Conservation (phyloP, 2,797 vertebrate species). For the Acanthornis magna region DNA sequence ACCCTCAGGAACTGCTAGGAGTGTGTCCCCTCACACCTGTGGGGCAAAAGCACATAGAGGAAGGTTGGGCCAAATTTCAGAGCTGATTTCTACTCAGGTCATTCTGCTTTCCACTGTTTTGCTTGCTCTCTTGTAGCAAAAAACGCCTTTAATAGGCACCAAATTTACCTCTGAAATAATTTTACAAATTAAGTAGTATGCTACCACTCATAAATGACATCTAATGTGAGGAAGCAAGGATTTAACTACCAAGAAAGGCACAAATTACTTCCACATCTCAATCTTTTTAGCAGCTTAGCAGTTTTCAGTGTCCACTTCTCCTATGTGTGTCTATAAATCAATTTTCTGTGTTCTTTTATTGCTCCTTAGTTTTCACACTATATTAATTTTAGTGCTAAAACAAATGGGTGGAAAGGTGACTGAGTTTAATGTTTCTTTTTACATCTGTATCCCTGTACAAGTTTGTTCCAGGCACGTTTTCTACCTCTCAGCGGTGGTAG, state of each 20-base stretch:
- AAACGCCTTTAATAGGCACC: neutral
- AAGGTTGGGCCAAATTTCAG: neutral
- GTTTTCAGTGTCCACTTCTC: neutral
- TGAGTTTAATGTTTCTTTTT: neutral
- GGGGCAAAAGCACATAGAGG: fast-evolving
- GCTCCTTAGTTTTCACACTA: neutral
- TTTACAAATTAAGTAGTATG: neutral
- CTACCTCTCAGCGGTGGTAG: conserved; percentile 17
- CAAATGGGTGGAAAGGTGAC: neutral
- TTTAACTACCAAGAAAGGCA: neutral
- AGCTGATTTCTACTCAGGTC: neutral
- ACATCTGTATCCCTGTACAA: neutral
- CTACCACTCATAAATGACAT: neutral
- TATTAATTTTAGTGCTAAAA: neutral
- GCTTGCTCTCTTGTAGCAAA: neutral
- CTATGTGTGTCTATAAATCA: neutral
- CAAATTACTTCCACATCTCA: neutral
- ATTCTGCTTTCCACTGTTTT: neutral
- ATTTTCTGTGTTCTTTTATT: neutral
- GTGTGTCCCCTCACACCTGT: fast-evolving
- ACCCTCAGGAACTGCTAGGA: neutral
- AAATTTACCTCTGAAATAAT: neutral
- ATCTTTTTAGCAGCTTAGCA: neutral
- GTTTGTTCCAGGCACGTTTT: conserved; percentile 30
- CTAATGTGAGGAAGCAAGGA: neutral